These are phyloP conservation scores for Dryadula phaetusa DNA, from an alignment of 2,888 invertebrate genomes.

Conservation along the genomic window DNA sequence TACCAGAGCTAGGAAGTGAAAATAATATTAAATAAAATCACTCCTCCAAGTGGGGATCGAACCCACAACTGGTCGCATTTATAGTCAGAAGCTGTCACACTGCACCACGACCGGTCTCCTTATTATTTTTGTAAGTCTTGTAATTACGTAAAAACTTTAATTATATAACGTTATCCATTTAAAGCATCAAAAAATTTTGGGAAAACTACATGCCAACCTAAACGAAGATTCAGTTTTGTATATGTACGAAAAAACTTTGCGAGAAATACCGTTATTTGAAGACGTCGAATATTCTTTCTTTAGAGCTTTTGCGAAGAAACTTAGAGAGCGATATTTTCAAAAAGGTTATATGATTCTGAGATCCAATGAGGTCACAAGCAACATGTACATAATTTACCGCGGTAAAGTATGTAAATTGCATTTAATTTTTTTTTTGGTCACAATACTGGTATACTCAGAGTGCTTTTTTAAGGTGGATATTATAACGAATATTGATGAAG, in stretches of 20 bases:
- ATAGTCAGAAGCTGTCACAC: too few relatives aligned
- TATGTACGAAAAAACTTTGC: constrained; percentile 81
- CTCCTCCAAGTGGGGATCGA: too few relatives aligned
- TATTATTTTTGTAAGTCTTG: constrained; percentile 31
- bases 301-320: constrained; percentile 79
- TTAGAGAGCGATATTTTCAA: constrained; percentile 73
- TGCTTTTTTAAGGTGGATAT: constrained; percentile 66
- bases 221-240: constrained; percentile 82
- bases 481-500: constrained; percentile 71
- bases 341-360: constrained; percentile 77
- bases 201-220: constrained; percentile 79
- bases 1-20: too few relatives aligned
- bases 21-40: too few relatives aligned
- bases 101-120: too few relatives aligned
- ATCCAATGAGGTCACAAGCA: constrained; percentile 71
- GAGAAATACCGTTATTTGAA: constrained; percentile 81
- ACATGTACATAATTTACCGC: constrained; percentile 77
- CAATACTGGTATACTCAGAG: constrained; percentile 19
- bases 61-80: too few relatives aligned
- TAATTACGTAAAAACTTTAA: constrained; percentile 37
- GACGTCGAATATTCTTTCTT: constrained; percentile 81
- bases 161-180: constrained; percentile 44
- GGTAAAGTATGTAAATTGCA: constrained; percentile 65
- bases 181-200: constrained; percentile 76
- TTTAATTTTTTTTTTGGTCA: constrained; percentile 26